Base-by-base conservation (phyloP, 2,113 vertebrate genomes). In the Prinia subflava region DNA sequence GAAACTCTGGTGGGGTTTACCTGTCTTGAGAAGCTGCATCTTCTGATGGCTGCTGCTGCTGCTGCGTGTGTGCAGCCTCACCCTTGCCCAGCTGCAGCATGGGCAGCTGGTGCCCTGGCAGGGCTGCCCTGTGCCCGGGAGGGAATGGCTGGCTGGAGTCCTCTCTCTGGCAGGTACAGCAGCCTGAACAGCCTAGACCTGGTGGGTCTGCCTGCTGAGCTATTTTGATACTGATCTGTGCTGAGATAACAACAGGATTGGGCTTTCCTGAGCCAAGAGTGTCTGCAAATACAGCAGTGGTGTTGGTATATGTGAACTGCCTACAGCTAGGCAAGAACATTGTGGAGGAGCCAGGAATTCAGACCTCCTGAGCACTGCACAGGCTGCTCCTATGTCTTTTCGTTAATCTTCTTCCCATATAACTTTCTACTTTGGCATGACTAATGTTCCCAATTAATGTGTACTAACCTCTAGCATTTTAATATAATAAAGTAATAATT, bases 11-110 rank as follows among this genome's bases (percentile, higher is more conserved):
- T 39, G 39, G 28, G n/a, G 18, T 88, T 88, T 69, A 27, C 11
- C 78, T 89, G 41, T 76, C 35, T 42, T 50, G 70, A 79, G 57
- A 60, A 85, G 50, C 50, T 37, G 53, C 57, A 41, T 37, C 13
- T 47, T 37, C 21, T 9, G 4, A 11, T 18, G 10, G 37, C 14
- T 63, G 60, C 60, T 62, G 59, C 71, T 59, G 33, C 70, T 59
- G 69, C 39, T 59, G 59, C 50, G 39, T 22, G 21, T 8, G 13
- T 55, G 90, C 33, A 16, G 68, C 60, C 39, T 78, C 56, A 2
- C 3, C 8, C 67, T 55, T 0, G 0, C 28, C 42, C 47, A 18
- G 49, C 42, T 33, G 0, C 10, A 6, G 63, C 1, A 0, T 7
- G 35, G 57, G 31, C 0, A 0, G 3, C 44, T 52, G 67, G 30